Percentiles rank a stretch among this genome's conserved stretches.
These are phyloP conservation scores for Tachycineta bicolor DNA, from an alignment of 2,113 vertebrate genomes.

Conservation along the genomic window DNA sequence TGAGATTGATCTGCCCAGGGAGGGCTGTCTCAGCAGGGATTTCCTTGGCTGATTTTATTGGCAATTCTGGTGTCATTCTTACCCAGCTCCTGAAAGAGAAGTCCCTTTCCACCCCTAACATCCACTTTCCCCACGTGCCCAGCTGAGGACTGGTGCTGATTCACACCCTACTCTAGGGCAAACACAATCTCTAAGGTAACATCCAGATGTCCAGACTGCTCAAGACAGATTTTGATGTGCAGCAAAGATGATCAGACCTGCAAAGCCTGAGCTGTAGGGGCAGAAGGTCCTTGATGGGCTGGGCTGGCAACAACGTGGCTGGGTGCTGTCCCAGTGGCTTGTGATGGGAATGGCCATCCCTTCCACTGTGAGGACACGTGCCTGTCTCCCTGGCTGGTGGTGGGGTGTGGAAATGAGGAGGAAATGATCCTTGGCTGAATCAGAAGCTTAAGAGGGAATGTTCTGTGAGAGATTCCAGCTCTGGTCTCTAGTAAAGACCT, in stretches of 20 bases:
- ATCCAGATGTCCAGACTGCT: not conserved
- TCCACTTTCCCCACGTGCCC: rapidly evolving
- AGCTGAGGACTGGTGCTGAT: not conserved
- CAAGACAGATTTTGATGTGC: not conserved
- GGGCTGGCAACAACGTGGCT: not conserved
- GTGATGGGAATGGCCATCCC: not conserved
- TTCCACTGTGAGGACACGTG: rapidly evolving
- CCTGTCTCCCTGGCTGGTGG: not conserved
- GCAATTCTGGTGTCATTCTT: not conserved
- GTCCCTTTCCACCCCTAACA: not conserved
- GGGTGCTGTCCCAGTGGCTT: not conserved
- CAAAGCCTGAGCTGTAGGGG: not conserved
- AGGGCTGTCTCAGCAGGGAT: not conserved
- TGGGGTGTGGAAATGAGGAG: not conserved
- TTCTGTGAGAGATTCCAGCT: not conserved
- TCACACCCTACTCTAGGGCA: not conserved
- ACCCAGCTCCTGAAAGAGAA: not conserved
- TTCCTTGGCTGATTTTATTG: constrained; percentile 19
- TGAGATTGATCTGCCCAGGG: not conserved
- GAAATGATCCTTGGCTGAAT: not conserved
- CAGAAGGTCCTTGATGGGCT: not conserved
- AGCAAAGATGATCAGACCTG: not conserved
- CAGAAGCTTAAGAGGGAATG: not conserved
- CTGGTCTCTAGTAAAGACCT: constrained; percentile 48
- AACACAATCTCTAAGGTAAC: not conserved